phyloP scores from a whole-genome alignment of 2,888 invertebrate genomes.

The Muschampia plurimacula region DNA sequence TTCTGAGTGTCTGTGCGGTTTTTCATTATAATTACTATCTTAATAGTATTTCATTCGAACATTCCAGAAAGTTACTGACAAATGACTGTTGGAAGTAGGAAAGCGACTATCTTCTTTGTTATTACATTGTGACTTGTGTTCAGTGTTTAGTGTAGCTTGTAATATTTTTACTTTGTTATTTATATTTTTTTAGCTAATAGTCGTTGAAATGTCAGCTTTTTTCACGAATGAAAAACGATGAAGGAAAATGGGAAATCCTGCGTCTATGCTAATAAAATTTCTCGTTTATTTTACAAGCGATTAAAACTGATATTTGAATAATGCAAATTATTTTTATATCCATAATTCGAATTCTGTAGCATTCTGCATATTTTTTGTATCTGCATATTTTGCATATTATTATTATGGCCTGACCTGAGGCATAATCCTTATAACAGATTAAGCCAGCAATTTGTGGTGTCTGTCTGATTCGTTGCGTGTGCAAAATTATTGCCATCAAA shows the following conservation, averaged over 20 bases:
- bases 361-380: constrained; percentile 14
- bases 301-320: no score
- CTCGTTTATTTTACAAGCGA: no score
- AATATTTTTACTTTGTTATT: no score
- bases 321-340: neutral
- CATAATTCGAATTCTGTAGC: constrained; percentile 7
- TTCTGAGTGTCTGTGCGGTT: constrained; percentile 30
- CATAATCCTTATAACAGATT: constrained; percentile 49
- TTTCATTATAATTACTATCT: constrained; percentile 32
- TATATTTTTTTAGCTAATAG: no score
- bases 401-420: constrained; percentile 59
- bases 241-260: no score
- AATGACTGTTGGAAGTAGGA: constrained; percentile 3
- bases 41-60: constrained; percentile 19
- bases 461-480: constrained; percentile 69
- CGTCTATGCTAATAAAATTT: no score
- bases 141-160: no score
- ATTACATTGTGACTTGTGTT: no score
- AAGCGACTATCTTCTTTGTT: neutral
- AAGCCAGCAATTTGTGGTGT: constrained; percentile 60
- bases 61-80: constrained; percentile 13
- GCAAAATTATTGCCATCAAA: constrained; percentile 51
- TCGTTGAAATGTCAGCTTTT: no score
- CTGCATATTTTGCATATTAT: constrained; percentile 46
- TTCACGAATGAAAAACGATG: no score